Base-by-base conservation (phyloP, 2,113 vertebrate genomes). In the Pollimyrus isidori region DNA sequence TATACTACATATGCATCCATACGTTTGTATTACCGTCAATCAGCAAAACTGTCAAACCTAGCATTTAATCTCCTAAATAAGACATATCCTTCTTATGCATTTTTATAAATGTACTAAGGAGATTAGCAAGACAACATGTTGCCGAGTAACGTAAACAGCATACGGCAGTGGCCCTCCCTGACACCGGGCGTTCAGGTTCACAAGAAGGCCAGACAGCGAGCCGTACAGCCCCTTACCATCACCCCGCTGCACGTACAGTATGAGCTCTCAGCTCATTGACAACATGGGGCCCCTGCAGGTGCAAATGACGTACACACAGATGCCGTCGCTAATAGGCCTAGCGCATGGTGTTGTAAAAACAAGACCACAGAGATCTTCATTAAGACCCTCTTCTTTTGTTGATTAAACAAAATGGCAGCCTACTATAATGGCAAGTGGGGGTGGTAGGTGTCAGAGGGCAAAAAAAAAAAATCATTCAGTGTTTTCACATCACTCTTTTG, bases 231-330 rank as follows among this genome's bases (percentile, higher is more conserved):
- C 30, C n/a, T 49, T 5, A 26, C 46, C 42, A n/a, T 48, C 21
- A 2, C 42, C 11, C 30, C 0, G 3, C 50, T 26, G 52, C 21
- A 62, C 26, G 21, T 62, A 45, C 49, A 52, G 48, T 52, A 86
- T 21, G 45, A 84, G 39, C 52, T 82, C 89, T 48, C 87, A 49
- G 89, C 86, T 52, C 76, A 80, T 88, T 91, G 86, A 86, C 53
- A 65, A 88, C 87, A 88, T n/a, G n/a, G 21, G 7, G 85, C 26
- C 45, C 85, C 85, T 7, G 88, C 89, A 91, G 91, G 92, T 90
- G 91, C 73, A 50, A 88, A 80, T 89, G 92, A 94, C 88, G 58
- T 90, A 88, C 92, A 88, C 13, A 11, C 83, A 91, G 62, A 88
- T 62, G 42, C 56, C 26, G 30, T 13, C 30, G 9, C 90, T 89